Evolutionary conservation across 2,113 vertebrate species (phyloP).

Genomic region (Oxygymnocypris stewartii): DNA sequence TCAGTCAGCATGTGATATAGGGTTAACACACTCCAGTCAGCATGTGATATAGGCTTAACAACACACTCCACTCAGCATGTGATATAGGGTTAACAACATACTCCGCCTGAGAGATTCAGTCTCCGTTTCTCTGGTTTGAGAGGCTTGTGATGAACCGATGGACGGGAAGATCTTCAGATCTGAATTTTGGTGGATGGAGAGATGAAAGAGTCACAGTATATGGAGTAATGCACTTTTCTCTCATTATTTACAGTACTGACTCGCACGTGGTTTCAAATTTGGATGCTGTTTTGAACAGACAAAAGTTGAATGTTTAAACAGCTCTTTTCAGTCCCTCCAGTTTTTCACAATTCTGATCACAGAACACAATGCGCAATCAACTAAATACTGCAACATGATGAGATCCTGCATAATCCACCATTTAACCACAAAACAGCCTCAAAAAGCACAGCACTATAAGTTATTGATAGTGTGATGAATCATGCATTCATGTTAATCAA

Average conservation of each 20-base stretch:
- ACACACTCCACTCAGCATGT: not conserved
- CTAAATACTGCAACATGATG: not conserved
- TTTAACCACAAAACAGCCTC: too few relatives aligned
- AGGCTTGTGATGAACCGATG: not conserved
- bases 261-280: not conserved
- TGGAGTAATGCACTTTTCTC: not conserved
- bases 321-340: too few relatives aligned
- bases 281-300: too few relatives aligned
- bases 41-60: slow-evolving; percentile 15
- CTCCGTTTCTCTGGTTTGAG: too few relatives aligned
- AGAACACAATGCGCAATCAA: not conserved
- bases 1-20: too few relatives aligned
- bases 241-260: not conserved
- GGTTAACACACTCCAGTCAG: too few relatives aligned
- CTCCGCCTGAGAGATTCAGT: not conserved
- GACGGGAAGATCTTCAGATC: not conserved
- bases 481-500: not conserved
- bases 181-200: not conserved
- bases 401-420: not conserved
- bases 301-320: too few relatives aligned
- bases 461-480: not conserved
- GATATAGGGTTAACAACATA: not conserved
- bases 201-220: too few relatives aligned
- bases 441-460: not conserved
- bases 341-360: too few relatives aligned